Percentiles rank a stretch among this genome's conserved stretches.
Conservation (phyloP, 2,888 invertebrate genomes). For the Malthinus flaveolus region DNA sequence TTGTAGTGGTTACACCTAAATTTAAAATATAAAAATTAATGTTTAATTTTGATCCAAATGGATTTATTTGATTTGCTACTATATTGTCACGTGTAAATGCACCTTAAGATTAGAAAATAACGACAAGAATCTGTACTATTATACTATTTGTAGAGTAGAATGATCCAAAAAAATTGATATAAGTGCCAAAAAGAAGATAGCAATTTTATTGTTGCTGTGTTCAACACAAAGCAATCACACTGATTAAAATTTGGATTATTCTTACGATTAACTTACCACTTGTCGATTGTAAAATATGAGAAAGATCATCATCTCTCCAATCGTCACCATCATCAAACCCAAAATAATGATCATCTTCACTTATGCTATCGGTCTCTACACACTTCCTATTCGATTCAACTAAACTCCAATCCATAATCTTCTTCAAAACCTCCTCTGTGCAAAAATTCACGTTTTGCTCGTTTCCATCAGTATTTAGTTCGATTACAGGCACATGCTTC, state of each 20-base stretch:
- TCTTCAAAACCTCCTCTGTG: background rate
- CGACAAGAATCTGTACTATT: too few species aligned
- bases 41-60: too few species aligned
- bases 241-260: too few species aligned
- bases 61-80: too few species aligned
- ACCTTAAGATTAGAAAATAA: too few species aligned
- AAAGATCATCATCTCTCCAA: background rate
- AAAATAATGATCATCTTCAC: constrained; percentile 7
- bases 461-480: background rate
- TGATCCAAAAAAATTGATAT: too few species aligned
- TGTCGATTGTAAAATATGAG: background rate
- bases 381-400: background rate
- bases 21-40: background rate
- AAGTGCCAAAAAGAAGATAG: too few species aligned
- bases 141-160: too few species aligned
- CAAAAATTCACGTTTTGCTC: background rate
- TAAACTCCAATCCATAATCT: constrained; percentile 13
- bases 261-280: background rate
- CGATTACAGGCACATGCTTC: background rate
- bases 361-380: background rate
- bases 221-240: too few species aligned
- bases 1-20: background rate
- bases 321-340: constrained; percentile 10
- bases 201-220: too few species aligned
- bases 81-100: too few species aligned